Base-by-base conservation (phyloP, 2,113 vertebrate species). In the Cyprinodon tularosa region DNA sequence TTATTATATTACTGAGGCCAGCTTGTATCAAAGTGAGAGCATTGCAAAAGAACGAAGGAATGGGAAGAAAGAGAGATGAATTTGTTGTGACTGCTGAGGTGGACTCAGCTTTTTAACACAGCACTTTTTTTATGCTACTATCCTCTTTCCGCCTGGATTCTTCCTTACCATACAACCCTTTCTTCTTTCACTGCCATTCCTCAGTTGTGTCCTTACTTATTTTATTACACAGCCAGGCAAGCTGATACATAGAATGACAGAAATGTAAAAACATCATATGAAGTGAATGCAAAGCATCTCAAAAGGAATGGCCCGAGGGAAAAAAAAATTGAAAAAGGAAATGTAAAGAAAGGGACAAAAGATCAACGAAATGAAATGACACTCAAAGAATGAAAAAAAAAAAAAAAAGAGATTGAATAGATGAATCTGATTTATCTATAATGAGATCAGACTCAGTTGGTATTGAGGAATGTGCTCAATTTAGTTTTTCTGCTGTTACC, bases 391-490 rank as follows among this genome's bases (percentile, higher is more conserved):
- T 78, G 80, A 82, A 74, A 72, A 74, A 82, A 72, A 84, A 82
- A 74, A 72, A 74, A 82, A 72, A 84, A 68, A 78, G 78, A 82
- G 84, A 91, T 89, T 83, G 79, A 90, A 92, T 89, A 90, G 90
- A 90, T 92, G 86, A 90, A 90, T 87, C 66, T 80, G 89, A 90
- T 92, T 92, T 92, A 93, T 93, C 92, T 93, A 91, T 92, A 93
- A 93, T 93, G 92, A 87, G 91, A 93, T 93, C 92, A 89, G 89
- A 84, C 66, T 77, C 68, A 72, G 81, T 82, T 82, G 80, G 83
- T 84, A 84, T 71, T 71, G 85, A 86, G 86, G 84, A 86, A 87
- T 87, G 79, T 84, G 70, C 89, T 73, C 83, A 84, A 85, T 90
- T 93, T 88, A 86, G 90, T 62, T 81, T 82, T 87, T 91, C 84